Percentiles rank a stretch among this genome's conserved stretches.
These are phyloP conservation scores for Helobdella robusta DNA, from an alignment of 2,888 invertebrate species.

Conservation along the genomic window DNA sequence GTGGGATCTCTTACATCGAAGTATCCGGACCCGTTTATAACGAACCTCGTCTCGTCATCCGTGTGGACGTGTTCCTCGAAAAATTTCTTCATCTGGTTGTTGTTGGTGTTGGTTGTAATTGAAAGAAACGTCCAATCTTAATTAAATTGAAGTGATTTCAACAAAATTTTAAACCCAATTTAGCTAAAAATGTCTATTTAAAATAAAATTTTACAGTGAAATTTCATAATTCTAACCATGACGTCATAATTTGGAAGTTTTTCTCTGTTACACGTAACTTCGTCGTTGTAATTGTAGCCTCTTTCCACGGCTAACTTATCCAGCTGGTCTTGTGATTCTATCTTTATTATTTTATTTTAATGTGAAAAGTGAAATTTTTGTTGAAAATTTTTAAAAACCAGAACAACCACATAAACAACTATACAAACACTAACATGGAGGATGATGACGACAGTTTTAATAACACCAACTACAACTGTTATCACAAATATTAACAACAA, in stretches of 20 bases:
- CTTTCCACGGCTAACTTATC: conserved; percentile 8
- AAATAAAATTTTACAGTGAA: background rate
- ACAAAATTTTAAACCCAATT: background rate
- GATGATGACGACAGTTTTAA: too few relatives aligned
- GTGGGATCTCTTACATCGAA: conserved; percentile 80
- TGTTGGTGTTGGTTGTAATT: background rate
- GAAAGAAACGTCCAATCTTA: conserved; percentile 2
- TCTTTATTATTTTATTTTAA: conserved; percentile 11
- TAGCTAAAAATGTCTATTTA: too few relatives aligned
- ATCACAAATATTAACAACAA: too few relatives aligned
- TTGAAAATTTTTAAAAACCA: conserved; percentile 26
- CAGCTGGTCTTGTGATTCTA: conserved; percentile 27
- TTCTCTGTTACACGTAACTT: conserved; percentile 19
- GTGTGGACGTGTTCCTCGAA: conserved; percentile 86
- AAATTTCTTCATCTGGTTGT: conserved; percentile 63
- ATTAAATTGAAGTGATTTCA: background rate
- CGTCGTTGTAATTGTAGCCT: conserved; percentile 28
- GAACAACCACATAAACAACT: conserved; percentile 21
- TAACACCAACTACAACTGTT: too few relatives aligned
- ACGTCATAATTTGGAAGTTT: conserved; percentile 25
- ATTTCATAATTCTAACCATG: conserved; percentile 23
- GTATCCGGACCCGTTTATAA: conserved; percentile 81
- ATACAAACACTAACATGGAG: conserved; percentile 23
- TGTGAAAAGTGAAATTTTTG: background rate
- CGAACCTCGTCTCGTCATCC: conserved; percentile 87